Evolutionary conservation across 2,797 vertebrate genomes (phyloP).

Genomic region (Columba guinea): DNA sequence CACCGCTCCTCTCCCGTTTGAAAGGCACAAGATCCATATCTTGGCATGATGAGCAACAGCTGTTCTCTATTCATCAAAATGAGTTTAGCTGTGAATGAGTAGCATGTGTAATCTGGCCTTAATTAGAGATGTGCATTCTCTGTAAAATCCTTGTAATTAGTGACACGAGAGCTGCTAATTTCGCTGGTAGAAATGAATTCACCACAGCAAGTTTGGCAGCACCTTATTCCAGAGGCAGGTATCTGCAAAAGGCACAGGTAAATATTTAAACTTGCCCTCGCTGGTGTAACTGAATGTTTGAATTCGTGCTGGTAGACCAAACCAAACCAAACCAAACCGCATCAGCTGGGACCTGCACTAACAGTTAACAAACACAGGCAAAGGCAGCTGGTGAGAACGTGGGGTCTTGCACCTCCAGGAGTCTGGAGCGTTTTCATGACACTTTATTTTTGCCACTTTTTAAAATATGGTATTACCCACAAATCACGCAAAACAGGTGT

Average conservation of each 20-base stretch:
- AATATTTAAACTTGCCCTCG: too few relatives aligned
- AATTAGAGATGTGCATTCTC: slow-evolving; percentile 6
- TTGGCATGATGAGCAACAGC: background rate
- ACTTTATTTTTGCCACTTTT: background rate
- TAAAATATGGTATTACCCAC: background rate
- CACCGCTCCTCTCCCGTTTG: background rate
- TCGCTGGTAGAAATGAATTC: background rate
- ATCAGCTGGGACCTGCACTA: too few relatives aligned
- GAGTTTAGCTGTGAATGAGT: background rate
- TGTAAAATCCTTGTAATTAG: background rate
- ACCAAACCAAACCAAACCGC: too few relatives aligned
- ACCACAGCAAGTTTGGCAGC: background rate
- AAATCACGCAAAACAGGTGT: background rate
- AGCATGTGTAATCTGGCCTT: background rate
- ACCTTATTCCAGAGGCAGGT: background rate
- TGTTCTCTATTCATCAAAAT: background rate
- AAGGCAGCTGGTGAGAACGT: too few relatives aligned
- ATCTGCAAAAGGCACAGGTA: background rate
- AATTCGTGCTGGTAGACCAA: too few relatives aligned
- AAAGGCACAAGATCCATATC: background rate
- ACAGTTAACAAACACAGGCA: too few relatives aligned
- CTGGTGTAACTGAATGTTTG: too few relatives aligned
- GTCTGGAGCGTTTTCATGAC: background rate
- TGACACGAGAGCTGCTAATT: background rate
- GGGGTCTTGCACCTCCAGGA: background rate